These are phyloP conservation scores for Sylvietta virens DNA, from an alignment of 2,113 vertebrate species.

Conservation along the genomic window DNA sequence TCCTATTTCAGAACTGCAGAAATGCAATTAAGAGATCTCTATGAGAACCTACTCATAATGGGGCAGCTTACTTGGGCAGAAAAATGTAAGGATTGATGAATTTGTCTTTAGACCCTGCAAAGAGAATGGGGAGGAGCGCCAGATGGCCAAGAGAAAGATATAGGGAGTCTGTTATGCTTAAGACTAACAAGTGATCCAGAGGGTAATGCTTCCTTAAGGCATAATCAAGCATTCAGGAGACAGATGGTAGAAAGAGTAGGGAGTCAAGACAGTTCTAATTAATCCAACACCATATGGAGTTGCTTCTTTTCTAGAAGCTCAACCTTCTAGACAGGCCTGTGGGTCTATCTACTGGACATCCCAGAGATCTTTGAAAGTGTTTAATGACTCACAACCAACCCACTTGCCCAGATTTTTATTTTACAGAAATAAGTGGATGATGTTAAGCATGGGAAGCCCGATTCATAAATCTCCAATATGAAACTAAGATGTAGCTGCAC, in stretches of 20 bases:
- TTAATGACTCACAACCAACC: not conserved
- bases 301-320: not conserved
- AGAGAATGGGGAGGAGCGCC: not conserved
- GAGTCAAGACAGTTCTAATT: slow-evolving; percentile 22
- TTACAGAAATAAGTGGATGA: not conserved
- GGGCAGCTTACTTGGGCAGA: not conserved
- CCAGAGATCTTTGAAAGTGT: not conserved
- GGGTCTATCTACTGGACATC: not conserved
- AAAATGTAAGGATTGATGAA: not conserved
- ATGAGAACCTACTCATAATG: not conserved
- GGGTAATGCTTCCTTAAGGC: slow-evolving; percentile 45
- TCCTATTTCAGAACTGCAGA: not conserved
- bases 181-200: slow-evolving; percentile 24
- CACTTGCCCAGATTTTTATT: not conserved
- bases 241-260: slow-evolving; percentile 1
- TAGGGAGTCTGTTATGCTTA: not conserved
- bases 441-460: not conserved
- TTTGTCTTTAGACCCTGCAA: not conserved
- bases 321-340: not conserved
- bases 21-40: not conserved
- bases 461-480: not conserved
- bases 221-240: slow-evolving; percentile 44
- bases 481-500: not conserved
- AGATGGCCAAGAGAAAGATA: slow-evolving; percentile 1
- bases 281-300: not conserved